Evolutionary conservation across 2,797 vertebrate genomes (phyloP), one percentile per base, ranked within the genome.

Genomic region (Hydrolagus colliei): DNA sequence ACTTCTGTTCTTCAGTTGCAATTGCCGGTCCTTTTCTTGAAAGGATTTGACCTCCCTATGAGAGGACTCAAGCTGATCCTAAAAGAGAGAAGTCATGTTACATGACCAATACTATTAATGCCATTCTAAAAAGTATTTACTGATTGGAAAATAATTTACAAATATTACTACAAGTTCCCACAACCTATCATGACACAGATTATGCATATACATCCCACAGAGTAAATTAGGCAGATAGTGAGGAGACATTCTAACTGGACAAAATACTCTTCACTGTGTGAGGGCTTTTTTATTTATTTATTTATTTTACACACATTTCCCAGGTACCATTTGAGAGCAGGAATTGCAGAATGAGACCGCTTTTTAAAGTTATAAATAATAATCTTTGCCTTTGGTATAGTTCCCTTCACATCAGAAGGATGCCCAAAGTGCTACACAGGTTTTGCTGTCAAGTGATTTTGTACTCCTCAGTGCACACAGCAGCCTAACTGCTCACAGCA

Each of bases 41-140:
- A 98, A 94, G 72, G 96, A 95, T 3, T 94, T 94, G 89, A 96
- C 95, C 91, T 99, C 97, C 88, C 98, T 96, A 87, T 95, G 95
- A 73, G 94, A 96, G 84, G 95, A 89, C 89, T 98, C 97, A 89
- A 99, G 87, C 86, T 98, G 97, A 89, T 98, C 97, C 98, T 99
- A 91, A 87, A 89, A 90, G 63, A 72, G 89, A 87, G 86, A 87
- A 41, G 62, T 80, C 7, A 75, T 11, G 61, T 72, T 59, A 61
- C 8, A 80, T 65, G 22, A 72, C 18, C 59, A 12, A 52, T 7
- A 63, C 61, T 27, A 78, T 41, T 4, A 82, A 16, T 9, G 4
- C 63, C 65, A 41, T 18, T 11, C 68, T 18, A 68, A 79, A 75
- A 76, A 20, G 18, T 59, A 2, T 52, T 52, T 9, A 76, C 41